Evolutionary conservation across 2,888 invertebrate genomes (phyloP).

Genomic region (Sclerodermus sp.): DNA sequence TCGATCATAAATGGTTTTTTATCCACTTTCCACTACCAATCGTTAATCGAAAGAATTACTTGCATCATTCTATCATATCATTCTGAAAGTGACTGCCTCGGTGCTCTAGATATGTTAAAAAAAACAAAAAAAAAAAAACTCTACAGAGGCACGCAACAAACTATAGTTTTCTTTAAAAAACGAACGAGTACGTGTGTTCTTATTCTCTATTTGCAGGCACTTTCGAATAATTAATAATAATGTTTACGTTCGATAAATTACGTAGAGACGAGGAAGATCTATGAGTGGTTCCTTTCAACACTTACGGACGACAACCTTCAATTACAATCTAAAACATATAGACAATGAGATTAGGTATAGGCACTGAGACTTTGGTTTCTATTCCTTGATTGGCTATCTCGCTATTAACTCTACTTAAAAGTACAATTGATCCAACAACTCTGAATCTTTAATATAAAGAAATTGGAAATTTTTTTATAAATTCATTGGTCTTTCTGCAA

Average conservation of each 20-base stretch:
- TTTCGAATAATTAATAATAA: slow-evolving; percentile 7
- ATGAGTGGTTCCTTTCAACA: slow-evolving; percentile 20
- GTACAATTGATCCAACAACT: no score
- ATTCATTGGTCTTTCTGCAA: no score
- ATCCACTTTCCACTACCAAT: no score
- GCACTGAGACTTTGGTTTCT: slow-evolving; percentile 23
- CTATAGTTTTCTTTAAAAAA: not conserved
- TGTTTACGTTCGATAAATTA: not conserved
- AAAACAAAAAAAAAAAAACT: not conserved
- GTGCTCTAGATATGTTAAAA: not conserved
- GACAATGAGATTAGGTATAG: slow-evolving; percentile 28
- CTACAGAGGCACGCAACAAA: no score
- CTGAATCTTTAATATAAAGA: no score
- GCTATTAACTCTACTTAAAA: no score
- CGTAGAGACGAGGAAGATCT: slow-evolving; percentile 3
- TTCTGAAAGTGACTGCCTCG: slow-evolving; percentile 14
- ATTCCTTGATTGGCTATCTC: no score
- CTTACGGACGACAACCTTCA: slow-evolving; percentile 26
- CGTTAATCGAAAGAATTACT: no score
- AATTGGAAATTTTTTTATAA: no score
- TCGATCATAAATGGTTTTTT: not conserved
- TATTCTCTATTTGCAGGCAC: slow-evolving; percentile 6
- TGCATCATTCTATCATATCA: no score
- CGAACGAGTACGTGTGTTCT: not conserved
- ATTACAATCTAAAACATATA: slow-evolving; percentile 32